Base-by-base conservation (phyloP, 2,888 invertebrate genomes). In the Zootermopsis nevadensis region DNA sequence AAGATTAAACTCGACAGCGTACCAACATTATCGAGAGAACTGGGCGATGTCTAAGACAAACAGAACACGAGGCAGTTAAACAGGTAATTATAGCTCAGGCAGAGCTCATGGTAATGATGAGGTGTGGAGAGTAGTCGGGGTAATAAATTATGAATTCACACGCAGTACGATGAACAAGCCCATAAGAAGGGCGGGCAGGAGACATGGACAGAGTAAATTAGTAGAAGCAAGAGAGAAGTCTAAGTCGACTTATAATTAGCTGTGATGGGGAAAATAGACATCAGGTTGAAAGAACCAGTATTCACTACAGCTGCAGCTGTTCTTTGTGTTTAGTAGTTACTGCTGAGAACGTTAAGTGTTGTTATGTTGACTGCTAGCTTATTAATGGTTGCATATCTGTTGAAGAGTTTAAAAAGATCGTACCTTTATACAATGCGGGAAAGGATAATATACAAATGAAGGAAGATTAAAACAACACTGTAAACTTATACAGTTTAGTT, bases 71-170 rank as follows among this genome's bases (percentile, higher is more conserved):
- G 42, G 81, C 66, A 66, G 81, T 83, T 76, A 74, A 81, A 67
- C 77, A 81, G 83, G 81, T 83, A 83, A 83, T 83, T 83, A 83
- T 81, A 81, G 67, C 55, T 42, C 42, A 38, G 77, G 66, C 48
- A 27, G 74, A 31, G 67, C 55, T 55, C 74, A 76, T 74, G 31
- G 79, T 81, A 77, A 60, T 81, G 83, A 83, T 83, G 74, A 83
- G 83, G 83, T 83, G 83, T 81, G 77, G 83, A 81, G 72, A 66
- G 69, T 77, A 81, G 77, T 83, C 81, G 67, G 60, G 53, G 76
- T 77, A 83, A 83, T 83, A 81, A 81, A 83, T 83, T 81, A 77
- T 83, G 77, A 83, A 81, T 83, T 81, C 81, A 83, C 83, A 66
- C 79, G 53, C 53, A 55, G 48, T 38, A 35, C 35, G 33, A 35